Evolutionary conservation across 92 coral and sea anemone species (phyloP).

Genomic region (Epizoanthus fatuus): DNA sequence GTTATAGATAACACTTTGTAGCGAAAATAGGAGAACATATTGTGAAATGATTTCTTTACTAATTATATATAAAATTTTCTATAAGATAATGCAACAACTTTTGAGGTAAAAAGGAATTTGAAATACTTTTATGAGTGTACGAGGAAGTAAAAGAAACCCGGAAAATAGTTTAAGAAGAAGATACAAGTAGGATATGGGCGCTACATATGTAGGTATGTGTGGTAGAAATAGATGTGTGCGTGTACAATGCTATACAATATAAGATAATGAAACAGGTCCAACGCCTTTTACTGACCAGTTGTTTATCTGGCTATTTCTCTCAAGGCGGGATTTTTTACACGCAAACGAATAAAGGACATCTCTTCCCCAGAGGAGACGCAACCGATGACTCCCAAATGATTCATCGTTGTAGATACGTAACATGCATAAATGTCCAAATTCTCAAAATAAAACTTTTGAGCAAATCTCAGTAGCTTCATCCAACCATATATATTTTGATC

Average conservation of each 20-base stretch:
- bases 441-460: not conserved
- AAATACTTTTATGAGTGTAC: no score
- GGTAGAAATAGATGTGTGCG: not conserved
- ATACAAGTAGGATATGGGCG: no score
- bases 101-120: no score
- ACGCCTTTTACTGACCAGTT: slow-evolving; percentile 6
- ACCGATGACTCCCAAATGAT: slow-evolving; percentile 25
- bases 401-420: not conserved
- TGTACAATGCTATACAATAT: not conserved
- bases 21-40: no score
- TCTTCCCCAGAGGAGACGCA: slow-evolving; percentile 36
- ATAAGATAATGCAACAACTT: no score
- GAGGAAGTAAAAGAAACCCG: no score
- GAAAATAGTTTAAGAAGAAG: no score
- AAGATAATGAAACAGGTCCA: not conserved
- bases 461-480: not conserved
- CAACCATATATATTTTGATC: not conserved
- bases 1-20: no score
- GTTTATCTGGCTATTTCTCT: slow-evolving; percentile 28
- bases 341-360: slow-evolving; percentile 33
- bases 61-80: no score
- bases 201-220: not conserved
- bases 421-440: not conserved
- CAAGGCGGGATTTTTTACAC: slow-evolving; percentile 39
- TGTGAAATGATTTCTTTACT: no score